These are phyloP conservation scores for Pangasius mekongensis DNA, from an alignment of 2,797 vertebrate species.

Conservation along the genomic window DNA sequence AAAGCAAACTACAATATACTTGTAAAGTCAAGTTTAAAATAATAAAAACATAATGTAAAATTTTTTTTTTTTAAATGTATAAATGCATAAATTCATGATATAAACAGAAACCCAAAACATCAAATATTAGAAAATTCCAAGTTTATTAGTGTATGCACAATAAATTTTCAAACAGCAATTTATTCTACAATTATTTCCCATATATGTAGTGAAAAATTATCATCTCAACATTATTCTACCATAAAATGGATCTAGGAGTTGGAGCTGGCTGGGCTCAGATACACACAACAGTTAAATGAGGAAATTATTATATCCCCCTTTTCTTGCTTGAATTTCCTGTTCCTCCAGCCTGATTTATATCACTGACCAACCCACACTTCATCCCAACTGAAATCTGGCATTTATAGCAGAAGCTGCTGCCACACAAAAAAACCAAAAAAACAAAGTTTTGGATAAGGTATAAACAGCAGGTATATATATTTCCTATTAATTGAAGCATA, in stretches of 20 bases:
- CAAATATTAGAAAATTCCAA: constrained; percentile 33
- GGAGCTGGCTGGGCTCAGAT: constrained; percentile 9
- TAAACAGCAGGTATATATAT: constrained; percentile 42
- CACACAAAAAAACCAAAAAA: constrained; percentile 41
- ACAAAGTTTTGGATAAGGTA: constrained; percentile 47
- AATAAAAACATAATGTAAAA: background rate
- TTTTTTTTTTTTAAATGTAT: no score
- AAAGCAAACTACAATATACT: background rate
- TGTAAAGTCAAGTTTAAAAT: background rate
- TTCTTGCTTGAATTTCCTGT: constrained; percentile 53
- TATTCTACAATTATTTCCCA: constrained; percentile 19
- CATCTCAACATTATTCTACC: constrained; percentile 19
- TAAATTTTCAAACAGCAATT: constrained; percentile 38
- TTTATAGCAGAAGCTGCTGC: constrained; percentile 46
- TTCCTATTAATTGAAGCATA: constrained; percentile 44
- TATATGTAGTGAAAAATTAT: constrained; percentile 31
- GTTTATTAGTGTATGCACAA: constrained; percentile 54
- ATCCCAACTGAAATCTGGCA: constrained; percentile 55
- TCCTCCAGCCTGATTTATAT: constrained; percentile 54
- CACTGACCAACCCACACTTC: constrained; percentile 52
- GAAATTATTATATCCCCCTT: constrained; percentile 56
- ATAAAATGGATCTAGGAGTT: constrained; percentile 9
- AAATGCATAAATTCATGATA: background rate
- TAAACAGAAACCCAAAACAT: constrained; percentile 25
- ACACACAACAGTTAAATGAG: constrained; percentile 44